A percentile compares a stretch with the other conserved stretches of the same genome.
Evolutionary conservation across 2,113 vertebrate species (phyloP).

Genomic region (Microcebus lehilahytsara): DNA sequence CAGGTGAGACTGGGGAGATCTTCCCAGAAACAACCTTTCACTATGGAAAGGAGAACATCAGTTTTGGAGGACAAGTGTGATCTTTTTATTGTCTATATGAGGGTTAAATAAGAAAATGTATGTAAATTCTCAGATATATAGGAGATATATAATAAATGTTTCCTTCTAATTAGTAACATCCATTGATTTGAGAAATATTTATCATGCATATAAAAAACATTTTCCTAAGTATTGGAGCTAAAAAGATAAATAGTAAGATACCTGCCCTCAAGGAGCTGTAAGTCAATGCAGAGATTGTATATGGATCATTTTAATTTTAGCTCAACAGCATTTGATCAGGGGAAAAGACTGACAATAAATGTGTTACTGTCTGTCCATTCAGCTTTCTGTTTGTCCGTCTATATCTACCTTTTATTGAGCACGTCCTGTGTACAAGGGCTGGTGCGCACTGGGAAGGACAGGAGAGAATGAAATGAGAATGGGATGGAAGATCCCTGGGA

Average conservation of each 20-base stretch:
- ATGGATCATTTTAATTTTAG: neutral
- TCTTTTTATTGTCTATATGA: neutral
- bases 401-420: neutral
- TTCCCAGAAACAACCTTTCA: neutral
- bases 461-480: neutral
- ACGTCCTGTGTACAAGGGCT: neutral
- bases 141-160: neutral
- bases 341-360: neutral
- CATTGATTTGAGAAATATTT: neutral
- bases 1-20: neutral
- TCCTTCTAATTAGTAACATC: neutral
- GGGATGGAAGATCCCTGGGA: neutral
- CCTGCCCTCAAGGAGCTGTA: neutral
- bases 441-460: neutral
- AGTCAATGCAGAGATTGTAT: neutral
- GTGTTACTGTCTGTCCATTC: neutral
- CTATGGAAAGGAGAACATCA: neutral
- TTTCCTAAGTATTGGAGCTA: neutral
- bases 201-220: neutral
- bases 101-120: neutral
- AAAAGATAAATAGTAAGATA: neutral
- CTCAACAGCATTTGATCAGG: neutral
- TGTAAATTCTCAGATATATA: neutral
- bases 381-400: neutral
- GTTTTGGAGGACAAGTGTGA: neutral